Percentiles rank a stretch among this genome's conserved stretches.
phyloP scores from a whole-genome alignment of 2,888 invertebrate genomes.

The Rapana venosa region DNA sequence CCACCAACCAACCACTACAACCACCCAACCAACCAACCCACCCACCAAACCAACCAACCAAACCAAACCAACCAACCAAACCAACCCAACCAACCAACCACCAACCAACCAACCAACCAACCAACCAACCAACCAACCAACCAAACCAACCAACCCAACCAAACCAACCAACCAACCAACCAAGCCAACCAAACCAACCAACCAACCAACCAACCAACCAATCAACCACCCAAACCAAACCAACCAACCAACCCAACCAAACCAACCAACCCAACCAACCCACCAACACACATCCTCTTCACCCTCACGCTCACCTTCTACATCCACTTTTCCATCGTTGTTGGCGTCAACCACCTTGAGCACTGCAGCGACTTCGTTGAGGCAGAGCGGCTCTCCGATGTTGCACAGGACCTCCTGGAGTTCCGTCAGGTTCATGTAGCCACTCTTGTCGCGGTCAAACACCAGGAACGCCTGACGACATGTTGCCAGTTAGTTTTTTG shows the following conservation, averaged over 20 bases:
- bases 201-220: background rate
- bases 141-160: too few relatives aligned
- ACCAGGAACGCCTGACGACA: conserved; percentile 33
- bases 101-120: too few relatives aligned
- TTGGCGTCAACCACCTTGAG: conserved; percentile 33
- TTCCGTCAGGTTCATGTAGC: conserved; percentile 30
- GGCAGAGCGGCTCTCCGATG: conserved; percentile 36
- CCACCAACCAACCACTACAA: too few relatives aligned
- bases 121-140: too few relatives aligned
- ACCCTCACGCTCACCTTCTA: conserved; percentile 17
- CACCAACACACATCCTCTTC: background rate
- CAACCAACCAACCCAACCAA: background rate
- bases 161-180: too few relatives aligned
- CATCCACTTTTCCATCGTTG: conserved; percentile 37
- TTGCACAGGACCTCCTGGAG: conserved; percentile 36
- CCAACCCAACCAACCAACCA: too few relatives aligned
- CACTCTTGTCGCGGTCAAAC: conserved; percentile 44
- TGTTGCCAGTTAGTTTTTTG: too few relatives aligned
- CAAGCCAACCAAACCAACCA: too few relatives aligned
- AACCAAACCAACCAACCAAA: too few relatives aligned
- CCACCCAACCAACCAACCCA: too few relatives aligned
- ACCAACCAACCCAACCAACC: background rate
- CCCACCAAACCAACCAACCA: too few relatives aligned
- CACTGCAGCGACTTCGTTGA: conserved; percentile 21
- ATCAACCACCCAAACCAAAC: background rate